These are phyloP conservation scores for Sebastes kiyomatsui DNA, from an alignment of 2,797 vertebrate species.

Conservation along the genomic window DNA sequence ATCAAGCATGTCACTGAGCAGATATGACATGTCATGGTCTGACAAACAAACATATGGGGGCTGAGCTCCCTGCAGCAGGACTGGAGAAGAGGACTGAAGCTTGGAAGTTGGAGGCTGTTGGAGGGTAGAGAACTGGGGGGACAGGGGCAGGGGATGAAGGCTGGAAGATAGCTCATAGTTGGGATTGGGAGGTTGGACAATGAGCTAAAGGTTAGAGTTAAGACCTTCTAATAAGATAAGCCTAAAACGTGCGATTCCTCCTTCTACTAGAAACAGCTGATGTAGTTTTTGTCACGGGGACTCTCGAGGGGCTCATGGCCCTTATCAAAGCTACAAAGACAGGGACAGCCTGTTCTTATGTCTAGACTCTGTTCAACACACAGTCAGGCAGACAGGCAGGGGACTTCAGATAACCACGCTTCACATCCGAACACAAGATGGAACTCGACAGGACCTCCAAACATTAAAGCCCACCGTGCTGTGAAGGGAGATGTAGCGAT, in stretches of 20 bases:
- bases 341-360: conserved; percentile 19
- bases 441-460: conserved; percentile 35
- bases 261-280: neutral
- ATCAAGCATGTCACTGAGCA: conserved; percentile 45
- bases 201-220: neutral
- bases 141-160: neutral
- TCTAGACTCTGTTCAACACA: conserved; percentile 16
- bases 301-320: neutral
- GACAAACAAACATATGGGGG: conserved; percentile 48
- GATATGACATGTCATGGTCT: conserved; percentile 32
- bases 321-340: conserved; percentile 24
- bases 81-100: neutral
- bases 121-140: neutral
- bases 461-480: conserved; percentile 27
- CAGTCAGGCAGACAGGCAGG: neutral
- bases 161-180: neutral
- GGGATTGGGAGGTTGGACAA: neutral
- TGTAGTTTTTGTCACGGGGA: neutral
- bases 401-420: conserved; percentile 27
- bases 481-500: conserved; percentile 26
- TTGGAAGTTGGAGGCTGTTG: neutral
- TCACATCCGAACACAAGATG: conserved; percentile 35
- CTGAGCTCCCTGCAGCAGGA: conserved; percentile 9
- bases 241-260: neutral
- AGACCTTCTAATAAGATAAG: neutral